These are phyloP conservation scores for Teleopsis dalmanni DNA, from an alignment of 1,140 invertebrate species.

Conservation along the genomic window DNA sequence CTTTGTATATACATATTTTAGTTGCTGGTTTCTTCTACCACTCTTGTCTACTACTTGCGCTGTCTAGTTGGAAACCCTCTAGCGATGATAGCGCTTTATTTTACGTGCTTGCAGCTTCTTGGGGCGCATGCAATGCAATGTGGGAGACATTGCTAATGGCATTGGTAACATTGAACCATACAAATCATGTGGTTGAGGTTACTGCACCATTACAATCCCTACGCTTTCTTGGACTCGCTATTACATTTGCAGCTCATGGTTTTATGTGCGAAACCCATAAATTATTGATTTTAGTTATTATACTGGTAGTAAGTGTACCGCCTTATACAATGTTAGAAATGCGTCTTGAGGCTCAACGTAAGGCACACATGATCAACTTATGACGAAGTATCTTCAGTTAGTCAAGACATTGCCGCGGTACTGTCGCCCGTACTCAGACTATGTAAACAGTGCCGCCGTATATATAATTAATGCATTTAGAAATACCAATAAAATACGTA, in stretches of 20 bases:
- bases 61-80: constrained; percentile 58
- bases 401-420: constrained; percentile 31
- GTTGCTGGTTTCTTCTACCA: constrained; percentile 61
- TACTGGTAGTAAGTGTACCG: constrained; percentile 42
- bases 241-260: constrained; percentile 39
- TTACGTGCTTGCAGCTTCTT: constrained; percentile 61
- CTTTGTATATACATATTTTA: constrained; percentile 39
- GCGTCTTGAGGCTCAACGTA: constrained; percentile 40
- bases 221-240: constrained; percentile 34
- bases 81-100: constrained; percentile 61
- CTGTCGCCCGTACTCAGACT: constrained; percentile 34
- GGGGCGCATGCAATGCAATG: constrained; percentile 66
- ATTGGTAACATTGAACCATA: constrained; percentile 38
- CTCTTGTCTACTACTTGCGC: constrained; percentile 55
- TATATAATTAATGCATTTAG: too few species aligned
- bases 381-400: constrained; percentile 44
- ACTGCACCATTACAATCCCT: constrained; percentile 29
- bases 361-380: constrained; percentile 39
- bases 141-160: constrained; percentile 56
- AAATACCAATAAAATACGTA: too few species aligned
- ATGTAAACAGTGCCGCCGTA: too few species aligned
- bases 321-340: constrained; percentile 45
- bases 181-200: constrained; percentile 27
- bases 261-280: constrained; percentile 41
- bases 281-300: constrained; percentile 38